Conservation (phyloP, 2,888 invertebrate species). For the Mythimna lalbum region DNA sequence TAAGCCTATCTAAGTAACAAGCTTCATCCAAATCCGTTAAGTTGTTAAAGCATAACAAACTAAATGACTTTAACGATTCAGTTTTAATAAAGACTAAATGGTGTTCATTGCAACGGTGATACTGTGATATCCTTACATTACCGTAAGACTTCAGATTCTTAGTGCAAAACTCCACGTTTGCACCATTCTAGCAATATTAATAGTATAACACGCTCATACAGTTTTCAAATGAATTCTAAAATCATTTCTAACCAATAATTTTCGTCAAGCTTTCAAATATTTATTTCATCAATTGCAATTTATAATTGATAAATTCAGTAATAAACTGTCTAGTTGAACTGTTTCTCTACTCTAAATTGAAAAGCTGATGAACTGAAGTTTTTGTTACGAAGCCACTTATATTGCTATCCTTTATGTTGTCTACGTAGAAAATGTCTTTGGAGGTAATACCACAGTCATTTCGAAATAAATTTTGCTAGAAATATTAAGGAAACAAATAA, state of each 20-base stretch:
- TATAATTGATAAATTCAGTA: too few species aligned
- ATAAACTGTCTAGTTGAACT: background rate
- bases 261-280: background rate
- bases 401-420: background rate
- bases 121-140: too few species aligned
- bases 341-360: background rate
- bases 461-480: background rate
- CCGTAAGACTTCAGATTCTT: background rate
- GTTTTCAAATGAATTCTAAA: too few species aligned
- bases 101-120: too few species aligned
- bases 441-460: background rate
- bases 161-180: too few species aligned
- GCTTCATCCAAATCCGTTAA: too few species aligned
- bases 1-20: too few species aligned
- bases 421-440: background rate
- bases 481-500: background rate
- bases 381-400: background rate
- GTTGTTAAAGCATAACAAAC: too few species aligned
- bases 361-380: background rate
- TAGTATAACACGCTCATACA: background rate
- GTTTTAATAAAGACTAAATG: too few species aligned
- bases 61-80: too few species aligned
- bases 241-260: background rate
- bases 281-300: too few species aligned
- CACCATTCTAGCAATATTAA: background rate